A percentile compares a stretch with the other conserved stretches of the same genome.
phyloP scores from a whole-genome alignment of 2,888 invertebrate species.

The Drosophila phalerata region DNA sequence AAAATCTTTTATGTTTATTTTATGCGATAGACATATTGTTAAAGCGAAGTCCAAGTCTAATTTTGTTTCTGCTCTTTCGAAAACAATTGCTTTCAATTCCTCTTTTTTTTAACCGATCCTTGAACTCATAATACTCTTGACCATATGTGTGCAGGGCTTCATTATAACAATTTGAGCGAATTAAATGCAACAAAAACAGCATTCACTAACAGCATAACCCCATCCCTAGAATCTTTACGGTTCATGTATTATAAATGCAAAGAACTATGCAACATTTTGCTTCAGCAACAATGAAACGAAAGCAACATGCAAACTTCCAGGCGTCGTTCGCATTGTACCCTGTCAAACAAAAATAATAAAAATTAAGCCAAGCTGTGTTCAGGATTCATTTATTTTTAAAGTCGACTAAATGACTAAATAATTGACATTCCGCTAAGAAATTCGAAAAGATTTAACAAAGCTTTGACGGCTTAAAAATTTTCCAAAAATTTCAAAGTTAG shows the following conservation, averaged over 20 bases:
- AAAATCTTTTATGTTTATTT: too few relatives aligned
- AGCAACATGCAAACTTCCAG: background rate
- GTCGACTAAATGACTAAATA: too few relatives aligned
- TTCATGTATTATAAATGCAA: constrained; percentile 45
- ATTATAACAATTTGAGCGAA: constrained; percentile 58
- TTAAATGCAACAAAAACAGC: constrained; percentile 53
- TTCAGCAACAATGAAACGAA: constrained; percentile 21
- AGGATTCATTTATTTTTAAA: too few relatives aligned
- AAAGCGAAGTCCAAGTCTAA: background rate
- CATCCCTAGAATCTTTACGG: background rate
- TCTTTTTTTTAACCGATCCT: background rate
- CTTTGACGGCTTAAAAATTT: too few relatives aligned
- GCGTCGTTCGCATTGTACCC: constrained; percentile 1
- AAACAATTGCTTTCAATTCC: background rate
- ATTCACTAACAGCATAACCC: background rate
- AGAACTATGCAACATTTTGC: constrained; percentile 45
- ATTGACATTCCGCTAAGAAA: too few relatives aligned
- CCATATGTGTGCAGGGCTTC: constrained; percentile 3
- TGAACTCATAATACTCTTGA: background rate
- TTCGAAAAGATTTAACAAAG: too few relatives aligned
- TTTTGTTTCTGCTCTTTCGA: background rate
- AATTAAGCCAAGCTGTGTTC: too few relatives aligned
- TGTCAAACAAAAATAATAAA: background rate
- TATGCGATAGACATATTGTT: too few relatives aligned
- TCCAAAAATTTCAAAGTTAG: too few relatives aligned